phyloP scores from a whole-genome alignment of 2,797 vertebrate species.

The Lerista edwardsae region DNA sequence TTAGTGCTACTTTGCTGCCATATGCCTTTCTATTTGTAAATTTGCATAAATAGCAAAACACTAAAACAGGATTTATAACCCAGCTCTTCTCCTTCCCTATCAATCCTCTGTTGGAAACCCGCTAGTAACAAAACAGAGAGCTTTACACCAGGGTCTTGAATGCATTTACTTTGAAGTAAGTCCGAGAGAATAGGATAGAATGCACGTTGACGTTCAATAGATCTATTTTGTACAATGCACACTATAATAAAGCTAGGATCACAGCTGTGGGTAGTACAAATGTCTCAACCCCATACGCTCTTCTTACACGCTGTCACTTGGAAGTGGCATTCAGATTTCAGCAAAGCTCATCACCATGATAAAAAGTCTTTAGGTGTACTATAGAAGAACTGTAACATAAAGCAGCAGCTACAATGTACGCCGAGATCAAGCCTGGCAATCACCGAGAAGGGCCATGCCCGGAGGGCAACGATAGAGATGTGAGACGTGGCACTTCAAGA shows the following conservation, averaged over 20 bases:
- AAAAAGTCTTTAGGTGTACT: background rate
- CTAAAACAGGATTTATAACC: constrained; percentile 67
- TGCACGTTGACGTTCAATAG: background rate
- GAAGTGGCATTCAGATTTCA: constrained; percentile 59
- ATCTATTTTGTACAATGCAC: constrained; percentile 66
- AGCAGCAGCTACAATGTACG: background rate
- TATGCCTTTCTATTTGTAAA: constrained; percentile 75
- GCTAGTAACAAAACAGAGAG: constrained; percentile 56
- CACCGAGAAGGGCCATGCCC: background rate
- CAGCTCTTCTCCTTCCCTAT: constrained; percentile 22
- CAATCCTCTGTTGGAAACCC: constrained; percentile 52
- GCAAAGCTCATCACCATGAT: constrained; percentile 27
- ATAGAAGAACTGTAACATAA: constrained; percentile 19
- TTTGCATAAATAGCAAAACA: constrained; percentile 75
- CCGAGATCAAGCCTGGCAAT: background rate
- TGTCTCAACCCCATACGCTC: constrained; percentile 34
- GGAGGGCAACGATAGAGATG: background rate
- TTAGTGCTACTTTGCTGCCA: constrained; percentile 72
- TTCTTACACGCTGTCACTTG: constrained; percentile 26
- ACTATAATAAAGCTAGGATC: constrained; percentile 8
- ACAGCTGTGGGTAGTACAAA: constrained; percentile 29
- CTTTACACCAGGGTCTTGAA: constrained; percentile 29
- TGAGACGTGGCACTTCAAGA: constrained; percentile 7
- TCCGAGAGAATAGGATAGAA: background rate
- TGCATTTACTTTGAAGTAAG: constrained; percentile 8